Evolutionary conservation across 2,888 invertebrate species (phyloP), one percentile per base, ranked within the genome.

Genomic region (Ophion ventricosus): DNA sequence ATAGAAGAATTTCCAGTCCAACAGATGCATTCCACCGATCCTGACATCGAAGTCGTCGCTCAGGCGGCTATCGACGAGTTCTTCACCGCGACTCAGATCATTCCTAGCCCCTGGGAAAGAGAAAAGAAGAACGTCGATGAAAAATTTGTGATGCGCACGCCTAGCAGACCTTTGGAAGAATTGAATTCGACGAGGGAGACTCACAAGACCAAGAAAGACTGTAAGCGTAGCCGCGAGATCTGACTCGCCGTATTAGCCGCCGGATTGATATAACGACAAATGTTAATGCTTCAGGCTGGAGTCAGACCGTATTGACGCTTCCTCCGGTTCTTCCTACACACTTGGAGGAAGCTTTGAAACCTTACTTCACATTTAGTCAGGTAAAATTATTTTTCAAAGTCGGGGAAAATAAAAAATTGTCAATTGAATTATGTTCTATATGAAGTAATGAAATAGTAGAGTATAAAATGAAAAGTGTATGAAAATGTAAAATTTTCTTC

Each of bases 11-110:
- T 94, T 73, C 95, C 95, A 73, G 93, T 94, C 75, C 95, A 95
- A 87, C 96, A 96, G 88, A 95, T 95, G 87, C 94, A 95, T 0
- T 94, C 94, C 0, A 94, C 95, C 25, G 96, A 96, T 91, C 95
- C 96, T 10, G 95, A 94, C 43, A 91, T 95, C 23, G 96, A 96
- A 90, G 94, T 94, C 77, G 94, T 95, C 69, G 96, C 96, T 4
- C 96, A 96, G 91, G 95, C 96, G 88, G 96, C 95, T 70, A 96
- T 96, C 63, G 95, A 96, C 84, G 95, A 93, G 87, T 95, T 95
- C 90, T 95, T 95, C 89, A 94, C 94, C 10, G 94, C 95, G 66
- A 92, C 92, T 87, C 94, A 95, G 92, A 95, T 95, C 72, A 94
- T 95, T 90, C 95, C 95, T 23, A 95, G 95, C 91, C 95, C 95